Conservation (phyloP, 2,797 vertebrate genomes). For the Myotis daubentonii region DNA sequence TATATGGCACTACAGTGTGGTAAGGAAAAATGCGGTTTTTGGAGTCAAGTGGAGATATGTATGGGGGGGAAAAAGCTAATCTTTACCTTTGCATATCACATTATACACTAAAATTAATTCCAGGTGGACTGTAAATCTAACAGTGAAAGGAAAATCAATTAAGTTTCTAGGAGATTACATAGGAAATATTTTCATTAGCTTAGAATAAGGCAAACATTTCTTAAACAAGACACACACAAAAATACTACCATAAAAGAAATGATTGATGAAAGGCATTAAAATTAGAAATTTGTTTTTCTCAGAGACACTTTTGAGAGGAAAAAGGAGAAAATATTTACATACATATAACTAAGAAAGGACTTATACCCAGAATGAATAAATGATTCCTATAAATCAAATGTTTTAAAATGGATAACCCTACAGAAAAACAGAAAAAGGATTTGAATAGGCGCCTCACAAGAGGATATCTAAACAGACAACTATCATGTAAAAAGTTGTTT, state of each 20-base stretch:
- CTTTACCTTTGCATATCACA: not conserved
- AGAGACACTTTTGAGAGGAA: conserved; percentile 3
- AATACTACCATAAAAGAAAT: not conserved
- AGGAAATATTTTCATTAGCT: not conserved
- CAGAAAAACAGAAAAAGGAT: not conserved
- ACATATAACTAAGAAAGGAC: not conserved
- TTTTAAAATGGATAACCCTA: not conserved
- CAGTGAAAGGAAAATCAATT: not conserved
- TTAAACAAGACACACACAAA: not conserved
- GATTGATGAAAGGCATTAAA: conserved; percentile 27
- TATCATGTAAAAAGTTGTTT: not conserved
- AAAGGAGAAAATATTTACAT: conserved; percentile 20
- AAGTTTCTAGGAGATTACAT: not conserved
- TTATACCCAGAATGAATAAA: not conserved
- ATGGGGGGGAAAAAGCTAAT: not conserved
- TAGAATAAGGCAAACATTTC: conserved; percentile 10
- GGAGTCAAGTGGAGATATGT: not conserved
- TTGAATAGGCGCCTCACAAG: not conserved
- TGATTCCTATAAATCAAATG: not conserved
- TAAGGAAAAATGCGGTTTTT: not conserved
- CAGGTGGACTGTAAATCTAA: not conserved
- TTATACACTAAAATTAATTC: not conserved
- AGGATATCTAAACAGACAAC: conserved; percentile 4
- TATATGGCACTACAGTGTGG: rapidly evolving
- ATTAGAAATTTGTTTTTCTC: conserved; percentile 21